Evolutionary conservation across 2,797 vertebrate genomes (phyloP), one percentile per base, ranked within the genome.

Genomic region (Ficedula albicollis): DNA sequence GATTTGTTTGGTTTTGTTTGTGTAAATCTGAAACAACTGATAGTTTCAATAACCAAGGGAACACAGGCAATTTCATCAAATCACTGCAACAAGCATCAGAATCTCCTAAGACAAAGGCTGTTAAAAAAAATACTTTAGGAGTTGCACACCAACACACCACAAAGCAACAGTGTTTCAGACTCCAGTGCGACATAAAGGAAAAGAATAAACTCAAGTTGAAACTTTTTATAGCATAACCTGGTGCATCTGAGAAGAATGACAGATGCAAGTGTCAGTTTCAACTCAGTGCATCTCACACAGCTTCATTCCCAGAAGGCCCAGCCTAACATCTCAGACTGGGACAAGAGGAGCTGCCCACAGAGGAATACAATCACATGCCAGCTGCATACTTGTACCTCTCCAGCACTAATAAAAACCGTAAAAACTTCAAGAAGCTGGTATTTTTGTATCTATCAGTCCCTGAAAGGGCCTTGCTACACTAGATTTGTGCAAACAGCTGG

Each of bases 321-420:
- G 5, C 8, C 30, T 22, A 18, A 1, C 2, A 19, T 9, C 20
- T 13, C 14, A 23, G 8, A 25, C 9, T 4, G 5, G n/a, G 20
- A 49, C 29, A 21, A 27, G 7, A 55, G 3, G 3, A 82, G 52
- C n/a, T 52, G 38, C 29, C 18, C 30, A 62, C 12, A 26, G 22
- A n/a, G 30, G 2, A 43, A 18, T 3, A 27, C 4, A 6, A 49
- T 21, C 22, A 46, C 25, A 7, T 0, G 0, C 9, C 9, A 69
- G 39, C 9, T 19, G 15, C 30, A 11, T 3, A n/a, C 13, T 5
- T 18, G 15, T 14, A 9, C 13, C 16, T 15, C 34, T 32, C 41
- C 38, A n/a, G 39, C 43, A 64, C 34, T 23, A 72, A 49, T 14
- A 39, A 27, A 11, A 32, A 52, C 3, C 30, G 6, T 6, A 12